These are phyloP conservation scores for Sphaeridia pumilis DNA, from an alignment of 2,888 invertebrate genomes.

Conservation along the genomic window DNA sequence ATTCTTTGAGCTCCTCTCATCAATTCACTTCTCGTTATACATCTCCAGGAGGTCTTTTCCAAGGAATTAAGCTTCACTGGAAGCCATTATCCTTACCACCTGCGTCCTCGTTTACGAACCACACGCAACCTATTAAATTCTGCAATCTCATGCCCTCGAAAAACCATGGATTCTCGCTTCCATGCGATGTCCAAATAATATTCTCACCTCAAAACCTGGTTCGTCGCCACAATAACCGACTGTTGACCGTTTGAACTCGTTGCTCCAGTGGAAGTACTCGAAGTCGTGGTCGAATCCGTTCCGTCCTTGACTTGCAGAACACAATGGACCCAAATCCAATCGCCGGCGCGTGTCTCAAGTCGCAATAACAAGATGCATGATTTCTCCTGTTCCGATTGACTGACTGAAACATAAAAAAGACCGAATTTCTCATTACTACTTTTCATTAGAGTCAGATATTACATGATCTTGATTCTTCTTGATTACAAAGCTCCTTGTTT, in stretches of 20 bases:
- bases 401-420: slow-evolving; percentile 55
- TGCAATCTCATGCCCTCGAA: too few relatives aligned
- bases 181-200: too few relatives aligned
- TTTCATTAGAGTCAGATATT: neutral
- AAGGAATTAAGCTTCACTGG: too few relatives aligned
- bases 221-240: slow-evolving; percentile 92
- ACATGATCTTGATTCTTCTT: too few relatives aligned
- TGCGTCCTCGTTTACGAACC: too few relatives aligned
- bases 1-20: too few relatives aligned
- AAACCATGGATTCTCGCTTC: too few relatives aligned
- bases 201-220: slow-evolving; percentile 89
- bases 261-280: too few relatives aligned
- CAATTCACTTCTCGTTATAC: slow-evolving; percentile 26
- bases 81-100: too few relatives aligned
- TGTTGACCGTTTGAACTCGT: slow-evolving; percentile 48
- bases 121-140: too few relatives aligned
- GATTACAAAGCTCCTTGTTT: too few relatives aligned
- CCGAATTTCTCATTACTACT: neutral
- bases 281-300: slow-evolving; percentile 42
- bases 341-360: slow-evolving; percentile 71
- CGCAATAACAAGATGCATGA: slow-evolving; percentile 87
- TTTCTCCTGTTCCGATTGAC: slow-evolving; percentile 93
- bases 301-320: slow-evolving; percentile 61
- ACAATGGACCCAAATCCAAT: slow-evolving; percentile 92
- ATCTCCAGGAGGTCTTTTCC: slow-evolving; percentile 27